A percentile compares a stretch with the other conserved stretches of the same genome.
Conservation (phyloP, 2,113 vertebrate species). For the Onychostruthus taczanowskii region DNA sequence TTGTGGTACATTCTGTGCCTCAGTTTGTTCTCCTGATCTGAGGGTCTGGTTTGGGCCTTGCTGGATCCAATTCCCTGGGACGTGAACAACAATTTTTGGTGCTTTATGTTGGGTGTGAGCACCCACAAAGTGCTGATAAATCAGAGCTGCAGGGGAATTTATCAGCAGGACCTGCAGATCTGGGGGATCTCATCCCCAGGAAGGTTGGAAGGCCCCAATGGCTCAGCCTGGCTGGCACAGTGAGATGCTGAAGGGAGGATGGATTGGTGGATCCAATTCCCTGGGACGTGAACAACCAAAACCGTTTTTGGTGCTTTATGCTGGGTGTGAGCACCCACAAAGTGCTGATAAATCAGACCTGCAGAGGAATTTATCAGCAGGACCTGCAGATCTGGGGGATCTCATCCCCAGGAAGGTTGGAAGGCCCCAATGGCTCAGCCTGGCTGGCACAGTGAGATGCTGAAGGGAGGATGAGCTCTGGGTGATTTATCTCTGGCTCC, state of each 20-base stretch:
- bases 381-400: neutral
- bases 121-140: fast-evolving
- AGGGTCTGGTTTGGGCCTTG: neutral
- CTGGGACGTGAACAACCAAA: fast-evolving
- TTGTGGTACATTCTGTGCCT: fast-evolving
- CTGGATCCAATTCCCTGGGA: neutral
- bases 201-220: fast-evolving
- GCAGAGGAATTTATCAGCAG: neutral
- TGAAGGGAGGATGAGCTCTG: neutral
- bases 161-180: neutral
- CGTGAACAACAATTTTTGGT: fast-evolving
- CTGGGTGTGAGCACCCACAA: neutral
- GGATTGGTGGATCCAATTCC: neutral
- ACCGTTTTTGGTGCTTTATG: neutral
- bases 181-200: neutral
- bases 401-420: neutral
- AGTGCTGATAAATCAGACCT: fast-evolving
- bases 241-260: neutral
- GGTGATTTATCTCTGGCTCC: neutral
- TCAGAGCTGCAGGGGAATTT: neutral
- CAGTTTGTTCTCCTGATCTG: neutral
- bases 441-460: neutral
- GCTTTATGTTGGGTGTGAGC: neutral
- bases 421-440: fast-evolving
- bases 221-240: neutral